Conservation (phyloP, 2,888 invertebrate species). For the Fragum fragum region DNA sequence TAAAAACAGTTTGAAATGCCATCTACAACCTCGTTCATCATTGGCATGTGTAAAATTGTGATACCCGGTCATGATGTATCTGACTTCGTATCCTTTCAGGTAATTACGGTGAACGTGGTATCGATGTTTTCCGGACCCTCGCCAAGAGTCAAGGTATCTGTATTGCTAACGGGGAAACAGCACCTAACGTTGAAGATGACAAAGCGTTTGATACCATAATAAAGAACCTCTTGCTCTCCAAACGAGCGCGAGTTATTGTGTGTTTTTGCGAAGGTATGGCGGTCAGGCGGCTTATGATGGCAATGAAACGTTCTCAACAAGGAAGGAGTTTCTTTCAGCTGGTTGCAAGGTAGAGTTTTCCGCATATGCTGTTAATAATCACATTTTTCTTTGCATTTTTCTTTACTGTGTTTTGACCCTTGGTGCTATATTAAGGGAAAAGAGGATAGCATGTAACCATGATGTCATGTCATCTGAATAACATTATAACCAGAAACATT, state of each 20-base stretch:
- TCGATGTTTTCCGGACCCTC: conserved; percentile 91
- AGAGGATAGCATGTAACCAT: too few relatives aligned
- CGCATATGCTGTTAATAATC: too few relatives aligned
- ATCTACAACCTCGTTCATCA: too few relatives aligned
- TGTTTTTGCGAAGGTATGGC: conserved; percentile 94
- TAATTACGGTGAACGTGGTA: conserved; percentile 93
- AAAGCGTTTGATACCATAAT: conserved; percentile 87
- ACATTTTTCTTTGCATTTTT: too few relatives aligned
- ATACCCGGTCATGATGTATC: too few relatives aligned
- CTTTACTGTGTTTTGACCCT: too few relatives aligned
- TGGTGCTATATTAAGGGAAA: too few relatives aligned
- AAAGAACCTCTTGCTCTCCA: conserved; percentile 88
- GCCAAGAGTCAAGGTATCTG: conserved; percentile 91
- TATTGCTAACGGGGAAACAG: conserved; percentile 91
- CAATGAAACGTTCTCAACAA: conserved; percentile 88
- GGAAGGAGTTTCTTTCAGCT: conserved; percentile 90
- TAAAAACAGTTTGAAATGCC: too few relatives aligned
- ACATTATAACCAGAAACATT: too few relatives aligned
- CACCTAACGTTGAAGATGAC: conserved; percentile 89
- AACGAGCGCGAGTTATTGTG: conserved; percentile 90
- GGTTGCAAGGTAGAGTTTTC: conserved; percentile 90
- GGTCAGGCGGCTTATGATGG: conserved; percentile 90
- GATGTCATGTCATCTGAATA: too few relatives aligned
- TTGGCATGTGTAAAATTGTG: too few relatives aligned
- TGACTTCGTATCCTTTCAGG: conserved; percentile 88